Percentiles rank a stretch among this genome's conserved stretches.
Conservation (phyloP, 2,888 invertebrate species). For the Uloborus plumipes region DNA sequence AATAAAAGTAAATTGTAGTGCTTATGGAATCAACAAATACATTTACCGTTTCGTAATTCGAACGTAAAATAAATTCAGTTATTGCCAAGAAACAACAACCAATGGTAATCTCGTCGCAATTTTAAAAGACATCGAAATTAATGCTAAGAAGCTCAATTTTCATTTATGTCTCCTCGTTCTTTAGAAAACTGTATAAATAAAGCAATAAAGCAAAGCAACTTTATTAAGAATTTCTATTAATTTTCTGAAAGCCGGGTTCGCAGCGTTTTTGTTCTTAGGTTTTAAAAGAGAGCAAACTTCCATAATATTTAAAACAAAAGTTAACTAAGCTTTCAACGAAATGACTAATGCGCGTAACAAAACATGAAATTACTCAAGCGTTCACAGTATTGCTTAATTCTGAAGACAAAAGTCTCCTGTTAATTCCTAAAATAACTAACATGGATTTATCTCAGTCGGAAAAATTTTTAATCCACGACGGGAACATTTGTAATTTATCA, state of each 20-base stretch:
- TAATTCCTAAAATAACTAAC: conserved; percentile 63
- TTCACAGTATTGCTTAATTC: conserved; percentile 42
- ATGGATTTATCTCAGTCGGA: conserved; percentile 51
- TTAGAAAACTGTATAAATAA: conserved; percentile 7
- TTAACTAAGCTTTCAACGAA: conserved; percentile 61
- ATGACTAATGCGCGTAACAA: conserved; percentile 54
- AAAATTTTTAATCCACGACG: conserved; percentile 57
- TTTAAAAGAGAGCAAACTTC: conserved; percentile 18
- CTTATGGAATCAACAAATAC: too few species aligned
- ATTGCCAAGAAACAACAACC: too few species aligned
- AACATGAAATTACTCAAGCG: conserved; percentile 53
- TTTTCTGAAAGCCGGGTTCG: conserved; percentile 8
- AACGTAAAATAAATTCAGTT: conserved; percentile 23
- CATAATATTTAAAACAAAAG: conserved; percentile 48
- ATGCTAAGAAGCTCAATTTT: conserved; percentile 39
- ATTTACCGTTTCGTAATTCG: too few species aligned
- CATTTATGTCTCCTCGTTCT: conserved; percentile 41
- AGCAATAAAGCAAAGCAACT: conserved; percentile 12
- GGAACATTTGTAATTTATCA: conserved; percentile 63
- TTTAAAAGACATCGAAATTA: conserved; percentile 1
- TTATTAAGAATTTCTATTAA: conserved; percentile 54
- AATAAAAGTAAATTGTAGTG: neutral
- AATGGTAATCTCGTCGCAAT: conserved; percentile 37
- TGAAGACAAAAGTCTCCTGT: conserved; percentile 58
- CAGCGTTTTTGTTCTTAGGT: conserved; percentile 38